phyloP scores from a whole-genome alignment of 2,888 invertebrate species.

The Drosophila maculinotata region DNA sequence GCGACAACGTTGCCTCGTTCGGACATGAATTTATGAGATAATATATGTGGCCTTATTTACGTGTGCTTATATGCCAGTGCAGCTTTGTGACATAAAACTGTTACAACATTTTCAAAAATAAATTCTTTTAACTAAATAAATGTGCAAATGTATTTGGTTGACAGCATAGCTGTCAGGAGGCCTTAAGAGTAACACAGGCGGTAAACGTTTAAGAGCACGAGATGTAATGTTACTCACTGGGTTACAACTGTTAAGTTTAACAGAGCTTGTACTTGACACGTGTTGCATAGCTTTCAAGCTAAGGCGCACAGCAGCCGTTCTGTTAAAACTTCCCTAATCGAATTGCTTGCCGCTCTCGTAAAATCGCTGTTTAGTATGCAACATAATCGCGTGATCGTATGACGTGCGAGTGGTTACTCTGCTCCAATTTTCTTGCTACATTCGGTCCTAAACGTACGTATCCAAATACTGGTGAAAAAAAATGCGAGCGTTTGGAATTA shows the following conservation, averaged over 20 bases:
- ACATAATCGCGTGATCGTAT: conserved; percentile 36
- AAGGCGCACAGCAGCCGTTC: conserved; percentile 32
- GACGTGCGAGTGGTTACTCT: conserved; percentile 32
- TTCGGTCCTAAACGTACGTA: conserved; percentile 21
- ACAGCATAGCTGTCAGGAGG: conserved; percentile 21
- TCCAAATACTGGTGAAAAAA: conserved; percentile 17
- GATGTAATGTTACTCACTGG: conserved; percentile 41
- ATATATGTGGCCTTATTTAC: conserved; percentile 1
- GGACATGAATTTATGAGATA: conserved; percentile 70
- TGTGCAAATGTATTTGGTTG: conserved; percentile 37
- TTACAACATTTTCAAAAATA: conserved; percentile 67
- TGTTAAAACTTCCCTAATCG: conserved; percentile 66
- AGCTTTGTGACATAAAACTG: conserved; percentile 31
- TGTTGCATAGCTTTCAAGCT: conserved; percentile 60
- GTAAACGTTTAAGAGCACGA: conserved; percentile 45
- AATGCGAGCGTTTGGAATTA: conserved; percentile 25
- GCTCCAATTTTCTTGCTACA: neutral
- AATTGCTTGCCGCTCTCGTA: conserved; percentile 10
- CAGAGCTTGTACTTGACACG: conserved; percentile 32
- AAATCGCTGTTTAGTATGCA: conserved; percentile 32
- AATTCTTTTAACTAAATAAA: conserved; percentile 58
- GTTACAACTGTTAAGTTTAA: conserved; percentile 31
- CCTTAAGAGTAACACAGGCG: conserved; percentile 13
- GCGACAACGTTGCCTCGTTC: conserved; percentile 61
- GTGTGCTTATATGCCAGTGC: conserved; percentile 4